Base-by-base conservation (phyloP, 2,797 vertebrate genomes). In the Paedocypris micromegethes region DNA sequence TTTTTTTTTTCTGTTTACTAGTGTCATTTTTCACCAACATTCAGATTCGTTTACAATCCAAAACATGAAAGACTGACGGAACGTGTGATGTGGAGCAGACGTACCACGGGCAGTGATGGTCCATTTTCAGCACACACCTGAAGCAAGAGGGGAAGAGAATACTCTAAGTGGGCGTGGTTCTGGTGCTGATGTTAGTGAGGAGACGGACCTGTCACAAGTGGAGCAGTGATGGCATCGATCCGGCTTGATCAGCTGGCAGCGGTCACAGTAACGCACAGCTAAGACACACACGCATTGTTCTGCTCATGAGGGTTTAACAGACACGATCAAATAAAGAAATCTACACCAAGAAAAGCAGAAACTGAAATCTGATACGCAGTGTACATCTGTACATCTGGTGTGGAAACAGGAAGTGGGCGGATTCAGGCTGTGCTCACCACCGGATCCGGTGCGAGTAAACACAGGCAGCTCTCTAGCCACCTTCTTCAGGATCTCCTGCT, bases 41-140 rank as follows among this genome's bases (percentile, higher is more conserved):
- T 23, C 23, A 23, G 23, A 23, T 23, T 23, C 23, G 23, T 23
- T 23, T 23, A 23, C 23, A 23, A 23, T 23, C 23, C 23, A 23
- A 23, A 23, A 23, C 23, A 23, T 23, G 23, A 23, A 23, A 23
- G 23, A 23, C 23, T 23, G 23, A 23, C 1, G 23, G 23, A 23
- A 23, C 23, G 23, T 23, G 23, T 23, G 23, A 23, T 23, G 23
- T 23, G 23, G 23, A 23, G 23, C 23, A 23, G 23, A 82, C 89
- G 70, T 90, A 98, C 96, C 96, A 98, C 46, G 95, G 96, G 79
- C 96, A 98, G 80, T 98, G 96, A 85, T 98, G 96, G 81, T 98
- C 96, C 96, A 98, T 98, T 88, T 98, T 98, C 83, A 98, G 82
- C 59, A 98, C 87, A 90, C 95, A 98, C 84, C 96, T 98, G 84